Conservation (phyloP, 1,140 invertebrate species). For the Halictus rubicundus region DNA sequence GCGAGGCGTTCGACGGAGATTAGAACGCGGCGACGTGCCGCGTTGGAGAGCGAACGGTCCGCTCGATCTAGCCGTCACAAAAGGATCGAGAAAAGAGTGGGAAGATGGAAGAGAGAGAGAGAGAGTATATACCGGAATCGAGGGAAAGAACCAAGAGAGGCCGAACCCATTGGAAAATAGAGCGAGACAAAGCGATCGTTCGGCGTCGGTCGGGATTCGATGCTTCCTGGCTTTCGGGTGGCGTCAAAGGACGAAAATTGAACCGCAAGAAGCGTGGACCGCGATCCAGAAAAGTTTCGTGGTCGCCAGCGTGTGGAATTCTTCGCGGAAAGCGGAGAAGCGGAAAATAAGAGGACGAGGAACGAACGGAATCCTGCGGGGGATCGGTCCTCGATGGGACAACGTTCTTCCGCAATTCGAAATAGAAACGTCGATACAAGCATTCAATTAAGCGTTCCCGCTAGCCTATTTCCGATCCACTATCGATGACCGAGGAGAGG, state of each 20-base stretch:
- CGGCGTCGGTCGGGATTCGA: slow-evolving; percentile 7
- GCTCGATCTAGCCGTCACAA: slow-evolving; percentile 19
- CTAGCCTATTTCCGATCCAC: neutral
- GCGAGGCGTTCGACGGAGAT: slow-evolving; percentile 11
- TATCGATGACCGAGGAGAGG: slow-evolving; percentile 2
- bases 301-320: neutral
- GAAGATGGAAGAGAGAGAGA: neutral
- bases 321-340: neutral
- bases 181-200: slow-evolving; percentile 26
- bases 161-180: slow-evolving; percentile 8
- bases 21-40: slow-evolving; percentile 16
- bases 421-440: neutral
- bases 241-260: slow-evolving; percentile 46
- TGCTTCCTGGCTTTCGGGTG: slow-evolving; percentile 19
- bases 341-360: too few relatives aligned
- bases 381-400: too few relatives aligned
- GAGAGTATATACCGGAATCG: neutral
- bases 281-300: slow-evolving; percentile 3
- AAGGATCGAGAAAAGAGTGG: slow-evolving; percentile 5
- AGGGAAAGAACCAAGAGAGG: too few relatives aligned
- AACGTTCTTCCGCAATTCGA: neutral
- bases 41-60: slow-evolving; percentile 8
- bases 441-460: neutral
- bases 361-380: neutral
- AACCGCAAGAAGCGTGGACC: slow-evolving; percentile 12